Base-by-base conservation (phyloP, 2,888 invertebrate genomes). In the Cheilosia vernalis region DNA sequence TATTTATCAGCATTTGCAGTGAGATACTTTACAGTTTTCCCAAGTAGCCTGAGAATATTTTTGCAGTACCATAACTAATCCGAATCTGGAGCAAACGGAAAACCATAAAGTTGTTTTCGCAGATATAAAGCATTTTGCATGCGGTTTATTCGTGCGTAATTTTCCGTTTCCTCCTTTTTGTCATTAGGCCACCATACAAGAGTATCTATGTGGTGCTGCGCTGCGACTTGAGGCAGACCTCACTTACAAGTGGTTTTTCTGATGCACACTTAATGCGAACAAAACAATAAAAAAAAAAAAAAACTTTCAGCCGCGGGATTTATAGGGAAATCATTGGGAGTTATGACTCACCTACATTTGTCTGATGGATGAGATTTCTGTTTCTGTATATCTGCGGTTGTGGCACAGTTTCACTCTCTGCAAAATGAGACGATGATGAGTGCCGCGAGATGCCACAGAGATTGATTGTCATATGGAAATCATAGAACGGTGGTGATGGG, bases 261-360 rank as follows among this genome's bases (percentile, higher is more conserved):
- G n/a, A 27, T 9, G 42, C 33, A 19, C 47, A 42, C 42, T 30
- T 13, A 17, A 27, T 10, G 33, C 10, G 9, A 27, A 10, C 0
- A 10, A 33, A 33, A 10, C 10, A 33, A 10, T 3, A 7, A 21
- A 19, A 6, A 10, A 33, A 33, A 10, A 10, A 7, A 21, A n/a
- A 6, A 30, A 44, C 66, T 67, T 60, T 21, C 33, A 47, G 67
- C 40, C 37, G 55, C 44, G 55, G 74, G 80, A 84, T 84, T 84
- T 84, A 84, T 79, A 84, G 84, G 84, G 74, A 84, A 84, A 84
- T 84, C 74, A 80, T 53, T 76, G 60, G 70, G 49, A 84, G 74
- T 84, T 84, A 84, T 84, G 84, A 84, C 74, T 84, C 84, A 84
- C 84, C 84, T 84, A 84, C 70, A 84, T 84, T 80, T 76, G 49